Conservation (phyloP, 2,797 vertebrate genomes). For the Molossus molossus region DNA sequence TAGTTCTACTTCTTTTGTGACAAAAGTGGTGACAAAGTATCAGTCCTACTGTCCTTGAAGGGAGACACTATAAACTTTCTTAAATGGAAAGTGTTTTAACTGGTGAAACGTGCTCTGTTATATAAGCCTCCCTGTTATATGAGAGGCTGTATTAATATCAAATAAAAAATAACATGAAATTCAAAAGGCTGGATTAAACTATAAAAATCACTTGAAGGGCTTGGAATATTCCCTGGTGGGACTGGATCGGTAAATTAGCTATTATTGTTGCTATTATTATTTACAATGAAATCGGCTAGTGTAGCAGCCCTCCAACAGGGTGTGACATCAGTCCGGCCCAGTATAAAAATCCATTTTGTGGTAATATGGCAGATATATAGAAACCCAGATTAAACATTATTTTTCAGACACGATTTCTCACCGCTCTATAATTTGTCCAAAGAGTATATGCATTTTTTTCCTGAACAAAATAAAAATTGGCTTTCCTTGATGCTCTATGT, state of each 20-base stretch:
- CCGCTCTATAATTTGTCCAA: constrained; percentile 45
- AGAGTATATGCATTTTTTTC: background rate
- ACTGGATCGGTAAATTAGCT: background rate
- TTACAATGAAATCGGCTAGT: constrained; percentile 5
- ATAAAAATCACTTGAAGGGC: background rate
- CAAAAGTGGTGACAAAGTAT: constrained; percentile 40
- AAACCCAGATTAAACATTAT: background rate
- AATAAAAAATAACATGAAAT: constrained; percentile 57
- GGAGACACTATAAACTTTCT: background rate
- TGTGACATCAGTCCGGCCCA: background rate
- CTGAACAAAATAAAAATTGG: constrained; percentile 30
- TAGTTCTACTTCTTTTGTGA: background rate
- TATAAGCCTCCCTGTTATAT: background rate
- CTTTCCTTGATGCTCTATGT: background rate
- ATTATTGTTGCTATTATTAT: constrained; percentile 14
- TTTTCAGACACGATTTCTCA: background rate
- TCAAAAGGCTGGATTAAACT: background rate
- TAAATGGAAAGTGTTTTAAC: background rate
- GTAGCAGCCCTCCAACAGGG: background rate
- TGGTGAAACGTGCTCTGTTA: constrained; percentile 1
- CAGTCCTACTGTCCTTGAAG: background rate
- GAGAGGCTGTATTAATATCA: background rate
- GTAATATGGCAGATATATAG: constrained; percentile 23
- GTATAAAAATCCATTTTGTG: constrained; percentile 21
- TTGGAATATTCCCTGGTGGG: background rate